Conservation (phyloP, 2,888 invertebrate species). For the Charanyca ferruginea region DNA sequence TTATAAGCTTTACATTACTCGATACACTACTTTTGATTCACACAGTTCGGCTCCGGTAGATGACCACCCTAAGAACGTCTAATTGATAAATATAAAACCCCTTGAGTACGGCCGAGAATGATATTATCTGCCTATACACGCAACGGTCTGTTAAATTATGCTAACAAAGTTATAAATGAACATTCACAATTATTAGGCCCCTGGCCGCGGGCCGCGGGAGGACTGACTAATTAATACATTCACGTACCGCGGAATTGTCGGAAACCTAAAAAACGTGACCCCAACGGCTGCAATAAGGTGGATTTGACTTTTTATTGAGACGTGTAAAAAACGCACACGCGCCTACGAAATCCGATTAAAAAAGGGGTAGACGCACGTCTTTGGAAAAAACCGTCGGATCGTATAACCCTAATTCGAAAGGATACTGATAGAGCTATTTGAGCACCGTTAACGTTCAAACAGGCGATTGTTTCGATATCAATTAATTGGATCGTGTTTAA, state of each 20-base stretch:
- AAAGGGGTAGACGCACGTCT: slow-evolving; percentile 88
- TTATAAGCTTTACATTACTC: slow-evolving; percentile 41
- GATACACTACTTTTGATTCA: slow-evolving; percentile 61
- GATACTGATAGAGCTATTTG: slow-evolving; percentile 90
- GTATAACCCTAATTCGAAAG: slow-evolving; percentile 87
- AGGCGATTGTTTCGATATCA: slow-evolving; percentile 88
- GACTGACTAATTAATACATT: slow-evolving; percentile 88
- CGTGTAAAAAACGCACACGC: slow-evolving; percentile 85
- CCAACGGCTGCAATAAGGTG: slow-evolving; percentile 88
- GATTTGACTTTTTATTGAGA: slow-evolving; percentile 84
- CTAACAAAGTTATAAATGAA: slow-evolving; percentile 83
- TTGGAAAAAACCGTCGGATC: slow-evolving; percentile 79
- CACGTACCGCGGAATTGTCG: slow-evolving; percentile 82
- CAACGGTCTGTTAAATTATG: slow-evolving; percentile 81
- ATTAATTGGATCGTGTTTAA: slow-evolving; percentile 90
- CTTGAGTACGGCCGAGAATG: slow-evolving; percentile 56
- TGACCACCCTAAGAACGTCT: slow-evolving; percentile 65
- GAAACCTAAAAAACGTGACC: slow-evolving; percentile 84
- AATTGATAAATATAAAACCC: slow-evolving; percentile 70
- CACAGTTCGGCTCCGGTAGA: slow-evolving; percentile 60
- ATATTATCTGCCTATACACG: slow-evolving; percentile 74
- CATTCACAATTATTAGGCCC: slow-evolving; percentile 78
- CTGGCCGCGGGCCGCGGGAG: slow-evolving; percentile 65
- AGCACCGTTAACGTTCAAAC: slow-evolving; percentile 81
- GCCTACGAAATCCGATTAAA: slow-evolving; percentile 88